Base-by-base conservation (phyloP, 2,888 invertebrate species). In the Sesamia inferens region DNA sequence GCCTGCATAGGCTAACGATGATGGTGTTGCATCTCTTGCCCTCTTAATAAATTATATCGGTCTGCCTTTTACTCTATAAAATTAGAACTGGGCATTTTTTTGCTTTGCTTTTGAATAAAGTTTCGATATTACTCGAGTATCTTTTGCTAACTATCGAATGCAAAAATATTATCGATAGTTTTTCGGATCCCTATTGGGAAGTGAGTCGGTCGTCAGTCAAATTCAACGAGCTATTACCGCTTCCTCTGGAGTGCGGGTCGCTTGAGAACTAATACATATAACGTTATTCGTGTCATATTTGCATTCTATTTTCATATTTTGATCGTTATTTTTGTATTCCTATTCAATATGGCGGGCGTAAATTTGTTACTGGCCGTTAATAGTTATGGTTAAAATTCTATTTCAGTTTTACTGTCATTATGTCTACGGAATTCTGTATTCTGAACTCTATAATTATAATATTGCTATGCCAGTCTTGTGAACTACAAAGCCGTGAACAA, bases 161-260 rank as follows among this genome's bases (percentile, higher is more conserved):
- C 47, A 65, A 65, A 65, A 75, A 67, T 68, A 31, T n/a, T 54
- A 76, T 78, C 81, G 81, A 81, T 58, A 58, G 11, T 22, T 55
- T 54, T 81, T 76, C 42, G 54, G 22, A 44, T 31, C 81, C 47
- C 81, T 81, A 94, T 94, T 93, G 92, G 89, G 88, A 84, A 87
- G 83, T 85, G 87, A 89, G 85, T 84, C 87, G 63, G 76, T 68
- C 87, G 88, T 91, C 90, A 89, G 85, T 91, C 90, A 90, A 91
- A 92, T 87, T 88, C 90, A 90, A 91, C 88, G 87, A 89, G 86
- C 88, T 84, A 94, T 92, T 92, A 92, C 89, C 74, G 88, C 90
- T 92, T 94, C 93, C 93, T 89, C 89, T 85, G 77, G 84, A 82
- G 82, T 78, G 81, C 82, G 86, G 80, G 87, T 82, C 76, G 87